Base-by-base conservation (phyloP, 2,113 vertebrate genomes). In the Romanogobio albipinnatus region DNA sequence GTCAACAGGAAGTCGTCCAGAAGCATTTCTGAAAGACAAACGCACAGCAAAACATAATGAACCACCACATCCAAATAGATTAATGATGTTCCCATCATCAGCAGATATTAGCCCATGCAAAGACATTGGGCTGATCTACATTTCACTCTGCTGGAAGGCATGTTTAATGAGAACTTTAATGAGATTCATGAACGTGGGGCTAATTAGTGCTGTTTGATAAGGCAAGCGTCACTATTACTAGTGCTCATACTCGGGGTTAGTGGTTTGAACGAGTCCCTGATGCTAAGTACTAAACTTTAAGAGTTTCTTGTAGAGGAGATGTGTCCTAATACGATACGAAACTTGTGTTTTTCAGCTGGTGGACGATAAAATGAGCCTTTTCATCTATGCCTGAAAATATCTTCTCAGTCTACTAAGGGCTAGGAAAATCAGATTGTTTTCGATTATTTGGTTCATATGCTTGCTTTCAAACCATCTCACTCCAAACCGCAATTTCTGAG, bases 1-100 rank as follows among this genome's bases (percentile, higher is more conserved):
- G 97, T 98, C 94, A 99, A 93, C 87, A 98, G 94, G 93, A 98
- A 99, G 93, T 98, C 98, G 89, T 99, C 97, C 85, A 98, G 95
- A 85, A 99, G 96, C 89, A 96, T 97, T 92, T 98, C 98, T 99
- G 95, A 76, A 92, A 94, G 87, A 86, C 8, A 51, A 39, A 22
- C 7, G 7, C 17, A 22, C 53, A 56, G 53, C 8, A 19, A 87
- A 1, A 29, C 13, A 51, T n/a, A 24, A 68, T 24, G 36, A 6
- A 70, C 17, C 53, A 56, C 53, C 39, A 64, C 33, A 61, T 61
- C 22, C 58, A 7, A 11, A 61, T 1, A 61, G 22, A 61, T 2
- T 5, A 56, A 56, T 7, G 17, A 7, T 19, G 53, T 56, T 19
- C 17, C 53, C 53, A 19, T 56, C 53, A 80, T 26, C 9, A 68